Evolutionary conservation across 2,797 vertebrate genomes (phyloP), one percentile per base, ranked within the genome.

Genomic region (Neopelma chrysocephalum): DNA sequence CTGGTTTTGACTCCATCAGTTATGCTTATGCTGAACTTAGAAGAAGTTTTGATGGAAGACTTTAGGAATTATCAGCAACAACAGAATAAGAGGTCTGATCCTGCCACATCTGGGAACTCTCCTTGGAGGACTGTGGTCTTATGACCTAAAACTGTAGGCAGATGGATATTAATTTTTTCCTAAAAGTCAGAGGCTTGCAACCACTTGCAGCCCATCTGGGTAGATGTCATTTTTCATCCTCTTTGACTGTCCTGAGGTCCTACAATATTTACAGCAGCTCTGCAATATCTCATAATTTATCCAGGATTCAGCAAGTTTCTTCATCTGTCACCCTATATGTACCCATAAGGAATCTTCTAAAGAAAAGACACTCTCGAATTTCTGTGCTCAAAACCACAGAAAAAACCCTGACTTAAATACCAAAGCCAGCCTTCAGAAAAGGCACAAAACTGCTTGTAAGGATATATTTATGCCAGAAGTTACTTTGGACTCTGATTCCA

Each of bases 221-320:
- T 22, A 58, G 45, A 36, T 48, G 65, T n/a, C n/a, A 22, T 43
- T 82, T 80, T 71, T 53, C 32, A 19, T 73, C 61, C 80, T 47
- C 43, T 68, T 34, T 77, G 71, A 23, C 82, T 83, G 77, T 22
- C 72, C 17, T 2, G 42, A 42, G 31, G 61, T 64, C 69, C 82
- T 90, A 93, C 72, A 83, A 60, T 86, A 90, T 96, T 96, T 94
- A 94, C 76, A 92, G 80, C 48, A 83, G 27, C 53, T 60, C 64
- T 48, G 38, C 61, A 88, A 20, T 36, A 27, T 42, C 91, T 86
- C 56, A 58, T 62, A 62, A 77, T 50, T 84, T 71, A 45, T 32
- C 66, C 70, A 84, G 77, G 76, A 87, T 82, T 78, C 88, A 88
- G 82, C 64, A 77, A 70, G 80, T 86, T 93, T 77, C 88, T 61